Conservation (phyloP, 2,888 invertebrate genomes). For the Pyrochroa serraticornis region DNA sequence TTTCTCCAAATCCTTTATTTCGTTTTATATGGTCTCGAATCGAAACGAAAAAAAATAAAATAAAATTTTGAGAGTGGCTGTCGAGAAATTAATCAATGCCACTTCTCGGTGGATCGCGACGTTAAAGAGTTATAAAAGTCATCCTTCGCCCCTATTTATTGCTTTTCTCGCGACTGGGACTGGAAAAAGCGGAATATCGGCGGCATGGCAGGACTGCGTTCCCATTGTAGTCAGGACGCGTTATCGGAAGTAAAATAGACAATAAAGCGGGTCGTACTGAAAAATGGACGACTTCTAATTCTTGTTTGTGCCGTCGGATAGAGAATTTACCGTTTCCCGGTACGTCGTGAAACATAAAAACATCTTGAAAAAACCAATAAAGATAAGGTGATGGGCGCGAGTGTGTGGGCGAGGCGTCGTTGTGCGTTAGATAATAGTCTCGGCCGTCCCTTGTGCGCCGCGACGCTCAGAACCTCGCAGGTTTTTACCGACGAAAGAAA, state of each 20-base stretch:
- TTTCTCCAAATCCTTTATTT: too few species aligned
- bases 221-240: neutral
- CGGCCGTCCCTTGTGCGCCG: neutral
- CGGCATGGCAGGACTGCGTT: too few species aligned
- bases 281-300: conserved; percentile 2
- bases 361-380: neutral
- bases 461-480: neutral
- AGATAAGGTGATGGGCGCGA: neutral
- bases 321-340: neutral
- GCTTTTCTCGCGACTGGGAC: too few species aligned
- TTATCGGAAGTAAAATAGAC: conserved; percentile 8
- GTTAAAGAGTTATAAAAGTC: too few species aligned
- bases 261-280: conserved; percentile 9
- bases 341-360: neutral
- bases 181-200: too few species aligned
- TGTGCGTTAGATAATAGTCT: neutral
- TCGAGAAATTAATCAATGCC: too few species aligned
- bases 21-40: too few species aligned
- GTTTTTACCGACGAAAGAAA: conserved; percentile 5
- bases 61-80: too few species aligned
- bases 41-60: too few species aligned
- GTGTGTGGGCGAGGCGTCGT: neutral
- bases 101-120: too few species aligned
- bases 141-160: too few species aligned
- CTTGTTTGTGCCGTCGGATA: neutral